These are phyloP conservation scores for Loriculus beryllinus DNA, from an alignment of 2,797 vertebrate species.

Conservation along the genomic window DNA sequence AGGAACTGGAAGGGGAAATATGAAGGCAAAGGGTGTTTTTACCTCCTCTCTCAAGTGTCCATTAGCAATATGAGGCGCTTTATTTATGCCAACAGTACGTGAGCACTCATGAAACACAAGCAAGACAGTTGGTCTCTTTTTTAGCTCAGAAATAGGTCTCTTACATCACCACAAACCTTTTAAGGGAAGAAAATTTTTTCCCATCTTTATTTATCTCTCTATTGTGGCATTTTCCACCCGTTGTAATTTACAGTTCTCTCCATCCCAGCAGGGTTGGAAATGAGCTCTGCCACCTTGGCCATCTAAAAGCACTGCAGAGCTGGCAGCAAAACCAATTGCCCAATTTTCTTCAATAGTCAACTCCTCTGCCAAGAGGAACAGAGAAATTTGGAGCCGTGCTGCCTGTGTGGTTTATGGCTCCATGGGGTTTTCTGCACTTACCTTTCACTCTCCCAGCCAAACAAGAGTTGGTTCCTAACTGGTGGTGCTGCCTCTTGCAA, in stretches of 20 bases:
- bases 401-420: neutral
- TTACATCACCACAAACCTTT: neutral
- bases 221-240: neutral
- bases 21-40: neutral
- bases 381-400: neutral
- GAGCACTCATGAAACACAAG: neutral
- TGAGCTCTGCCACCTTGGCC: slow-evolving; percentile 22
- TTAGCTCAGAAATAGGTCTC: neutral
- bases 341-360: slow-evolving; percentile 18
- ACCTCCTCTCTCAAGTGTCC: neutral
- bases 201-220: neutral
- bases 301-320: neutral
- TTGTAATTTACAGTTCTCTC: slow-evolving; percentile 26
- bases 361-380: slow-evolving; percentile 12
- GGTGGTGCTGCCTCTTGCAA: neutral
- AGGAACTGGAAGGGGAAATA: neutral
- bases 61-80: neutral
- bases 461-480: neutral
- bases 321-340: slow-evolving; percentile 17
- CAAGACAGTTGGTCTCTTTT: neutral
- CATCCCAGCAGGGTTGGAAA: neutral
- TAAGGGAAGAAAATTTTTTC: neutral
- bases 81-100: neutral
- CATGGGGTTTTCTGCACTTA: neutral
- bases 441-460: neutral